Conservation (phyloP, 2,797 vertebrate genomes). For the Miichthys miiuy region DNA sequence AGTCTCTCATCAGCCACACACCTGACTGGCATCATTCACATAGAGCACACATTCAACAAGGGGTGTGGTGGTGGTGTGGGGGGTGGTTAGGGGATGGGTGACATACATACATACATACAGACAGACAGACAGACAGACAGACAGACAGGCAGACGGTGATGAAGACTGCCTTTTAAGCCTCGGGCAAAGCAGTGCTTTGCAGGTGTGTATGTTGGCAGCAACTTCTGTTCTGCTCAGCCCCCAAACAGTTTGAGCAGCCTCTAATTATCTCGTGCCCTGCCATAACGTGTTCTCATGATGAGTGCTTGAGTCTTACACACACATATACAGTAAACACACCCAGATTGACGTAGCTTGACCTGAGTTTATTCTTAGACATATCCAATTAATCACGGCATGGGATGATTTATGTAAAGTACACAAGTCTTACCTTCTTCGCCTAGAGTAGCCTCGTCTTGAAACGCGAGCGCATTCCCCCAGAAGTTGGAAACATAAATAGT, state of each 20-base stretch:
- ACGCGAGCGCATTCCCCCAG: conserved; percentile 33
- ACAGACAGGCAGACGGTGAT: conserved; percentile 67
- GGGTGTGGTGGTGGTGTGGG: conserved; percentile 5
- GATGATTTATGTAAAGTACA: conserved; percentile 68
- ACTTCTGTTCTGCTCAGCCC: conserved; percentile 76
- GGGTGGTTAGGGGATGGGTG: conserved; percentile 34
- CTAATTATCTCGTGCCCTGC: conserved; percentile 85
- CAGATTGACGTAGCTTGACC: conserved; percentile 57
- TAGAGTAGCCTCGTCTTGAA: conserved; percentile 42
- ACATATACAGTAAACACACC: conserved; percentile 58
- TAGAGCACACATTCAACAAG: conserved; percentile 69
- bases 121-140: conserved; percentile 36
- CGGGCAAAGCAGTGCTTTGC: conserved; percentile 76
- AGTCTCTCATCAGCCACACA: conserved; percentile 66
- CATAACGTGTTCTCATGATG: conserved; percentile 81
- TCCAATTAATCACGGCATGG: conserved; percentile 73
- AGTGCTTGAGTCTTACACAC: conserved; percentile 52
- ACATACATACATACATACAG: conserved; percentile 23
- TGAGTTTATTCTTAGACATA: conserved; percentile 52
- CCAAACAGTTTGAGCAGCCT: conserved; percentile 76
- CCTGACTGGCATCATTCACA: conserved; percentile 69
- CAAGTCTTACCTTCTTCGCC: conserved; percentile 66
- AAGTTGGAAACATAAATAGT: conserved; percentile 47
- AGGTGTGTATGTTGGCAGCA: conserved; percentile 85
- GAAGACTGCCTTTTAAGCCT: conserved; percentile 77